A percentile compares a stretch with the other conserved stretches of the same genome.
Conservation (phyloP, 1,140 invertebrate species). For the Periplaneta americana region DNA sequence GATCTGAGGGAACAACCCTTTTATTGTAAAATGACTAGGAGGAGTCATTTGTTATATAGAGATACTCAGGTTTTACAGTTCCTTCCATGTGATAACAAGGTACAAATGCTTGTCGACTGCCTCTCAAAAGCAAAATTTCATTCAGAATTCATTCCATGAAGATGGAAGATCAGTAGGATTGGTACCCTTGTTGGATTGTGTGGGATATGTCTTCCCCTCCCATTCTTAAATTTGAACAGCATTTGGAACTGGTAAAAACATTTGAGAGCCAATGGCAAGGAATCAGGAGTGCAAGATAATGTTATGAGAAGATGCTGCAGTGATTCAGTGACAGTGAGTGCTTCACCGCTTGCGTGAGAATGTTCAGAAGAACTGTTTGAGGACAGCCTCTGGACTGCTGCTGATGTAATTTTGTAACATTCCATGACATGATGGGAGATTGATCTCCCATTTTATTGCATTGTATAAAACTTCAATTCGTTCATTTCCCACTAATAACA, state of each 20-base stretch:
- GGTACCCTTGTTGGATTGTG: neutral
- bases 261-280: neutral
- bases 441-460: neutral
- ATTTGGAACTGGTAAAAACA: neutral
- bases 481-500: neutral
- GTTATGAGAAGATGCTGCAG: neutral
- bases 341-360: neutral
- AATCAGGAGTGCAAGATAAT: neutral
- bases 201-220: neutral
- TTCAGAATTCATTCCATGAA: neutral
- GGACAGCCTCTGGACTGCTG: neutral
- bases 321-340: neutral
- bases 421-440: neutral
- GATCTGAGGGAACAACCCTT: neutral
- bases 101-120: slow-evolving; percentile 18
- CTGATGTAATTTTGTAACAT: slow-evolving; percentile 1
- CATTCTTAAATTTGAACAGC: neutral
- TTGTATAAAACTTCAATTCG: neutral
- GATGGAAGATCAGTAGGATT: neutral
- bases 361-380: neutral
- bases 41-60: neutral
- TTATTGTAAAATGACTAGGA: neutral
- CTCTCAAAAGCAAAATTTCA: neutral
- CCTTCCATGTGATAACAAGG: slow-evolving; percentile 18
- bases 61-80: slow-evolving; percentile 16